These are phyloP conservation scores for Tachysurus vachellii DNA, from an alignment of 2,113 vertebrate genomes.

Conservation along the genomic window DNA sequence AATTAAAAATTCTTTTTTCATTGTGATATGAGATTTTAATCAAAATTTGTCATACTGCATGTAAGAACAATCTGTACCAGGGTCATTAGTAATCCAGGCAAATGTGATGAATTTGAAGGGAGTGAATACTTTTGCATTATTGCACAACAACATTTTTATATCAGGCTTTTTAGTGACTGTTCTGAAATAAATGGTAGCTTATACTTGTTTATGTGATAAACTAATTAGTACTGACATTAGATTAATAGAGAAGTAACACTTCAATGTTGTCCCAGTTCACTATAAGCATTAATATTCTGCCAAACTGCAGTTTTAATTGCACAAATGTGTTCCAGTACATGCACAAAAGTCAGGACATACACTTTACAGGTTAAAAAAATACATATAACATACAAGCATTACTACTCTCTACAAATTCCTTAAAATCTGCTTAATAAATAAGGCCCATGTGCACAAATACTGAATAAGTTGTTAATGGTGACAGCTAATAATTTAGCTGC, in stretches of 20 bases:
- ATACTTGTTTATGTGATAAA: neutral
- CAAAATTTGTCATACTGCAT: neutral
- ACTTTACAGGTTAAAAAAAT: neutral
- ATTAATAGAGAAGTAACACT: neutral
- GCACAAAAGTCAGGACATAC: neutral
- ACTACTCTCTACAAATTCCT: neutral
- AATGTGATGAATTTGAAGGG: neutral
- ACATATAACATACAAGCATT: neutral
- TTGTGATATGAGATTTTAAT: neutral
- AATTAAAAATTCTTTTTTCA: neutral
- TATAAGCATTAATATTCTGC: neutral
- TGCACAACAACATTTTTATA: neutral
- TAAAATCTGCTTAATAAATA: neutral
- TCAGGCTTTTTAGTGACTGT: neutral
- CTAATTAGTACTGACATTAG: slow-evolving; percentile 3
- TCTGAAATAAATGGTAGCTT: neutral
- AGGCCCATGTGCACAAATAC: neutral
- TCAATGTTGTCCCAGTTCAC: neutral
- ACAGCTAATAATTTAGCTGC: neutral
- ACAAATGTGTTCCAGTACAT: neutral
- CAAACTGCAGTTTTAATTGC: neutral
- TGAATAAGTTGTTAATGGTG: neutral
- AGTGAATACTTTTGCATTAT: neutral
- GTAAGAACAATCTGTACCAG: neutral
- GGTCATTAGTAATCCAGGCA: neutral